A percentile compares a stretch with the other conserved stretches of the same genome.
These are phyloP conservation scores for Miniopterus natalensis DNA, from an alignment of 2,113 vertebrate genomes.

Conservation along the genomic window DNA sequence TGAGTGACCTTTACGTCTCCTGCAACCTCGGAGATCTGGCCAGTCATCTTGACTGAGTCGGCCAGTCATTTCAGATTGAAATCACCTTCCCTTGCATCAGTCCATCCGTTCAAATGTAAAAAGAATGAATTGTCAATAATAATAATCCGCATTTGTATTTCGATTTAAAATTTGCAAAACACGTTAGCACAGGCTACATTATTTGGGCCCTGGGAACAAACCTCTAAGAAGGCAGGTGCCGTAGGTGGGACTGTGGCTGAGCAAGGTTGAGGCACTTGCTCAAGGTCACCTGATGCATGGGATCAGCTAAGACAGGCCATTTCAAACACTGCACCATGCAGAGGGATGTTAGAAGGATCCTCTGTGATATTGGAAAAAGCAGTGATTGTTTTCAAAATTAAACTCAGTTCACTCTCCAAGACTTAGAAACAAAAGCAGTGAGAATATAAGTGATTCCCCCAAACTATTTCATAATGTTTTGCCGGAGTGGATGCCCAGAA, in stretches of 20 bases:
- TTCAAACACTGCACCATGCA: fast-evolving
- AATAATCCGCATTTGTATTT: too few relatives aligned
- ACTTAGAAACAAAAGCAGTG: background rate
- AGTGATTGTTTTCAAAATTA: background rate
- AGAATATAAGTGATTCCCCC: fast-evolving
- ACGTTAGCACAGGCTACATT: fast-evolving
- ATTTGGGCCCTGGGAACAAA: background rate
- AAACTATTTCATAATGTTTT: fast-evolving
- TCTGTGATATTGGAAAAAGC: background rate
- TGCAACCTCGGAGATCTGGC: background rate
- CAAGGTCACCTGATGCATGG: fast-evolving
- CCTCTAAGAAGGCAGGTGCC: fast-evolving
- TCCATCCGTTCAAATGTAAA: background rate
- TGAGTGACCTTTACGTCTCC: background rate
- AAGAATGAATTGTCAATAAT: fast-evolving
- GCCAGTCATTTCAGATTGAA: background rate
- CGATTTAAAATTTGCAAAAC: too few relatives aligned
- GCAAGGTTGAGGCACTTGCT: fast-evolving
- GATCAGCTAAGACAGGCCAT: fast-evolving
- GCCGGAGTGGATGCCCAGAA: background rate
- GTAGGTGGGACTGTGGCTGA: fast-evolving
- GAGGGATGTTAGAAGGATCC: fast-evolving
- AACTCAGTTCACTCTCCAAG: background rate
- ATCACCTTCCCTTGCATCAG: background rate
- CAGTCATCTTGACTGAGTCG: background rate